Conservation (phyloP, 1,140 invertebrate genomes). For the Cotesia chilonis region DNA sequence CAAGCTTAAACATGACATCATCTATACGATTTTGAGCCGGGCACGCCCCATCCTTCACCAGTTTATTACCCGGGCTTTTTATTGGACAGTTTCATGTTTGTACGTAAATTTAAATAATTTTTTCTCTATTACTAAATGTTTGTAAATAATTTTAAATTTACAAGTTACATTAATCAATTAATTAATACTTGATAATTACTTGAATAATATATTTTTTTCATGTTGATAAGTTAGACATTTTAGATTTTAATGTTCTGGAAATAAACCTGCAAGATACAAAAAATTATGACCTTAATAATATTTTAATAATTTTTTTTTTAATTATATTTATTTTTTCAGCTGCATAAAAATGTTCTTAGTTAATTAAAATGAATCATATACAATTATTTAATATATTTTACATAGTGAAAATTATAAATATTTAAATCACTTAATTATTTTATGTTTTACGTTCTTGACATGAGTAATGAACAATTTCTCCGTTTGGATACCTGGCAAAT, state of each 20-base stretch:
- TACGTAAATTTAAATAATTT: constrained; percentile 8
- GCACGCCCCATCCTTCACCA: constrained; percentile 53
- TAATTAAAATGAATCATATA: too few relatives aligned
- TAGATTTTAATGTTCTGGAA: constrained; percentile 1
- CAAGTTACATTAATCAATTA: background rate
- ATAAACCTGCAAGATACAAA: background rate
- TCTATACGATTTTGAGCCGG: constrained; percentile 52
- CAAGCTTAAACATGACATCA: constrained; percentile 53
- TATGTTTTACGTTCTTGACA: constrained; percentile 70
- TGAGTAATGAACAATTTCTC: constrained; percentile 91
- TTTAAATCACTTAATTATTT: constrained; percentile 28
- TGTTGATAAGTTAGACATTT: background rate
- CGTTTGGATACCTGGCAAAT: constrained; percentile 90
- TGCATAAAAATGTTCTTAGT: background rate
- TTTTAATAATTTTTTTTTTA: constrained; percentile 1
- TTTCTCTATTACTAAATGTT: background rate
- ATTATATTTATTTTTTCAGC: constrained; percentile 22
- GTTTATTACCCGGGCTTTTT: constrained; percentile 34
- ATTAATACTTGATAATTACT: background rate
- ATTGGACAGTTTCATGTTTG: constrained; percentile 6
- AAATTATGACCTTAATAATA: constrained; percentile 4
- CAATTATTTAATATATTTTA: constrained; percentile 17
- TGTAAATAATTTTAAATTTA: background rate
- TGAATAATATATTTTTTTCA: background rate
- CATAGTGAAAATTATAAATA: background rate